Conservation (phyloP, 2,888 invertebrate genomes). For the Oxyteleia sp. region DNA sequence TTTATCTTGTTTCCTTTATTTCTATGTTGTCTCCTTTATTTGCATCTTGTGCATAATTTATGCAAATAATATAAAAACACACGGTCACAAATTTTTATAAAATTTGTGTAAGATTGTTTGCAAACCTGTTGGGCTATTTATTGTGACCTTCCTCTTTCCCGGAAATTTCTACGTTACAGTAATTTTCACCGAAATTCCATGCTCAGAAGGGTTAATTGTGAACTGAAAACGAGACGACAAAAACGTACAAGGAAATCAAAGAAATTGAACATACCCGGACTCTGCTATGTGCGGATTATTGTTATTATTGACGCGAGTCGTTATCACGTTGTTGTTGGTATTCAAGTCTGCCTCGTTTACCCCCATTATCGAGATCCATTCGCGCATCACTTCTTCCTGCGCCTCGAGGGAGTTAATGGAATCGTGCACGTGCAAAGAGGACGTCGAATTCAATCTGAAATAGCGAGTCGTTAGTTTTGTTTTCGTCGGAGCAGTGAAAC, state of each 20-base stretch:
- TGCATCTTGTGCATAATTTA: too few species aligned
- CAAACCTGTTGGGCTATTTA: too few species aligned
- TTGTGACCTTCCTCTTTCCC: too few species aligned
- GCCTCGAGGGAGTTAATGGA: constrained; percentile 88
- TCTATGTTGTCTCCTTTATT: too few species aligned
- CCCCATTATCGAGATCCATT: constrained; percentile 89
- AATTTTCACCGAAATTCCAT: neutral
- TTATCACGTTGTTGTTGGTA: constrained; percentile 82
- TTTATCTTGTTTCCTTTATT: too few species aligned
- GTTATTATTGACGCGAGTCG: constrained; percentile 78
- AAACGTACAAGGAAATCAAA: constrained; percentile 7
- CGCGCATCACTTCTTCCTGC: constrained; percentile 89
- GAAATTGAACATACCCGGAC: constrained; percentile 84
- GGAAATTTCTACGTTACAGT: too few species aligned
- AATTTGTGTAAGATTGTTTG: too few species aligned
- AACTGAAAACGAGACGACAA: constrained; percentile 9
- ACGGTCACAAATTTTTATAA: too few species aligned
- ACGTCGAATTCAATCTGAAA: constrained; percentile 83
- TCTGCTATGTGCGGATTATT: constrained; percentile 83
- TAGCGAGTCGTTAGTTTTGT: constrained; percentile 10
- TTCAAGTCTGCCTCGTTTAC: constrained; percentile 85
- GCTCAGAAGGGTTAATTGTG: constrained; percentile 42
- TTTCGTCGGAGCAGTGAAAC: neutral
- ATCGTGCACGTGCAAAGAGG: constrained; percentile 89
- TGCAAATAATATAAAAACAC: too few species aligned